Conservation (phyloP, 1,140 invertebrate genomes). For the Aphis craccivora region DNA sequence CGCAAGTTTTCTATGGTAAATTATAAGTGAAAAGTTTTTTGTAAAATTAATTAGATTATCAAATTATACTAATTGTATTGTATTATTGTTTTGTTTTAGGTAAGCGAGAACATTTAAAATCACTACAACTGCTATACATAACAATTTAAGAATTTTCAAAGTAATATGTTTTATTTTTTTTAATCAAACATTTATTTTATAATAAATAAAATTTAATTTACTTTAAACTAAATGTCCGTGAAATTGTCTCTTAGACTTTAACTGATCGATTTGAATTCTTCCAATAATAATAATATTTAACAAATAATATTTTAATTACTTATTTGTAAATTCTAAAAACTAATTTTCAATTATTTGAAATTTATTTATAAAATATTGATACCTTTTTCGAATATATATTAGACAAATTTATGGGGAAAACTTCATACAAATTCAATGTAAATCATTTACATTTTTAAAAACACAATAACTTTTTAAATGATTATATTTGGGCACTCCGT, state of each 20-base stretch:
- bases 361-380: not conserved
- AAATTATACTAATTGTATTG: not conserved
- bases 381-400: not conserved
- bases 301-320: not conserved
- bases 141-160: not conserved
- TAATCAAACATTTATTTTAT: slow-evolving; percentile 7
- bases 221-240: not conserved
- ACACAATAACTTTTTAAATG: not conserved
- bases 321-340: not conserved
- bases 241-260: not conserved
- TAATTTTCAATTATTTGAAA: not conserved
- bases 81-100: slow-evolving; percentile 9
- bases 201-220: not conserved
- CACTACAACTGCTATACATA: not conserved
- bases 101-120: not conserved
- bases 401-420: not conserved
- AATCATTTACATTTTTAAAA: not conserved
- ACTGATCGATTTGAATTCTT: not conserved
- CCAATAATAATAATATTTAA: not conserved
- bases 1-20: not conserved
- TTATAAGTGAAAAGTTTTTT: not conserved
- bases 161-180: not conserved
- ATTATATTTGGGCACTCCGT: not conserved
- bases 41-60: not conserved
- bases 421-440: not conserved